Evolutionary conservation across 92 coral and sea anemone genomes (phyloP).

Genomic region (Phenganax stokvisi): DNA sequence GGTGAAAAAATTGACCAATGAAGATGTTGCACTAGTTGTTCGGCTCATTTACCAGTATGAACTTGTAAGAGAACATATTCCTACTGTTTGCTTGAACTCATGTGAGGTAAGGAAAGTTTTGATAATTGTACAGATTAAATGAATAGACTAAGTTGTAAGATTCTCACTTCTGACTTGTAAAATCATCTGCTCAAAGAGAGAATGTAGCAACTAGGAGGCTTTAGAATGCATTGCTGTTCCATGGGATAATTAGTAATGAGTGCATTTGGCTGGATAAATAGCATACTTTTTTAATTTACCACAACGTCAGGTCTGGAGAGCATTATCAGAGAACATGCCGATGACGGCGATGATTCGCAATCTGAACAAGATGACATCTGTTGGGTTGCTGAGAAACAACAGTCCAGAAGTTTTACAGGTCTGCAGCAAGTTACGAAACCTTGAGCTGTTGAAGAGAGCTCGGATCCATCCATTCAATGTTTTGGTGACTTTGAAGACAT

Average conservation of each 20-base stretch:
- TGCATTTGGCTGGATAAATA: background rate
- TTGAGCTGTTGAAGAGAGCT: constrained; percentile 50
- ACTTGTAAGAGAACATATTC: constrained; percentile 88
- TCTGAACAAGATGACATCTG: constrained; percentile 85
- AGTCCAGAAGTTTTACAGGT: constrained; percentile 61
- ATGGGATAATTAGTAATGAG: background rate
- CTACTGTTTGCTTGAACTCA: constrained; percentile 62
- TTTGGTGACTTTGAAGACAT: constrained; percentile 72
- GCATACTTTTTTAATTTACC: background rate
- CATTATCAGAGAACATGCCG: constrained; percentile 82
- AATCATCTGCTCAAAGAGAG: too few relatives aligned
- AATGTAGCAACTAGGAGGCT: too few relatives aligned
- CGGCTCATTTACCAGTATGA: constrained; percentile 52
- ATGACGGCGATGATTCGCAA: constrained; percentile 97
- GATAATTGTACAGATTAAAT: background rate
- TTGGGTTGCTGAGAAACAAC: constrained; percentile 56
- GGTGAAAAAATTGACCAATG: constrained; percentile 55
- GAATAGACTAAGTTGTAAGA: background rate
- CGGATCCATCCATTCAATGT: constrained; percentile 89
- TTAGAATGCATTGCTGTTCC: background rate
- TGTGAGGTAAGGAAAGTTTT: constrained; percentile 46
- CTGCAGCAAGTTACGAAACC: constrained; percentile 45
- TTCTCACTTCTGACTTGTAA: too few relatives aligned
- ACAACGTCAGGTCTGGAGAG: constrained; percentile 69
- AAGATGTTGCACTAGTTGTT: constrained; percentile 47